Evolutionary conservation across 2,888 invertebrate species (phyloP).

Genomic region (Drosophila ochracea): DNA sequence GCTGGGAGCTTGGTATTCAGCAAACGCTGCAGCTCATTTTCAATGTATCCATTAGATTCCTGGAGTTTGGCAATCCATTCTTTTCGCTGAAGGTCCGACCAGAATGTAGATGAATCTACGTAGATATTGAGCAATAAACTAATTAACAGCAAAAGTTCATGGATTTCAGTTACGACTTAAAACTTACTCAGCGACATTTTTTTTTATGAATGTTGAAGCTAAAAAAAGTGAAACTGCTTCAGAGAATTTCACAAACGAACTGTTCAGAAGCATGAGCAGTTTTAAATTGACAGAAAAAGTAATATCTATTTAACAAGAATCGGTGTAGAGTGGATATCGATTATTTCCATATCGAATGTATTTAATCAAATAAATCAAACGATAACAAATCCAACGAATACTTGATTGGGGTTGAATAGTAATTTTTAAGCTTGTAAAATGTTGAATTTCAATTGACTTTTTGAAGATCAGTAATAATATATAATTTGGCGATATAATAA

Average conservation of each 20-base stretch:
- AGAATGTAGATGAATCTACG: slow-evolving; percentile 6
- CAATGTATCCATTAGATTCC: background rate
- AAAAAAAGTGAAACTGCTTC: background rate
- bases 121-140: background rate
- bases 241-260: background rate
- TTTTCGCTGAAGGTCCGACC: slow-evolving; percentile 6
- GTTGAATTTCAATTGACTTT: background rate
- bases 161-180: background rate
- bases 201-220: background rate
- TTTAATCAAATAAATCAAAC: background rate
- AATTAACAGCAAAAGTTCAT: background rate
- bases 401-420: background rate
- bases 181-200: slow-evolving; percentile 29
- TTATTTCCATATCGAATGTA: background rate
- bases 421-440: background rate
- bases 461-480: background rate
- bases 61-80: slow-evolving; percentile 5
- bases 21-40: background rate
- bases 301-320: background rate
- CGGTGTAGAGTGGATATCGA: background rate
- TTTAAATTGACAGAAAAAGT: background rate
- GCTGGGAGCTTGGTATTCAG: background rate
- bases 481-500: background rate
- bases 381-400: background rate
- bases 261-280: background rate